Evolutionary conservation across 2,113 vertebrate species (phyloP).

Genomic region (Centropristis striata): DNA sequence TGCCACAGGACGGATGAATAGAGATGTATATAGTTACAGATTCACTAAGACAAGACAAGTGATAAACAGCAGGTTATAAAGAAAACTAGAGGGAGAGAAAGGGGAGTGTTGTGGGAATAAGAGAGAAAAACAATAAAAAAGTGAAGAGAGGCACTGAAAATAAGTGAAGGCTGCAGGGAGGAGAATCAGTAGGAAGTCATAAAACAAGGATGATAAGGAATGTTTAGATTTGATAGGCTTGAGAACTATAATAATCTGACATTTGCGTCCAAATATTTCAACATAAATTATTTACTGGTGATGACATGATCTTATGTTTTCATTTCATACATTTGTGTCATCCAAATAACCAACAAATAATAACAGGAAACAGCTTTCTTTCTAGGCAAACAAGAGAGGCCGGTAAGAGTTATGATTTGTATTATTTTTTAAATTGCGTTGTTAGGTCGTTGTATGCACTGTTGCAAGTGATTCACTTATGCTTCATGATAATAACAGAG

Average conservation of each 20-base stretch:
- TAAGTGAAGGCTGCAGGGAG: slow-evolving; percentile 1
- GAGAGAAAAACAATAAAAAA: not conserved
- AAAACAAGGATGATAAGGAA: not conserved
- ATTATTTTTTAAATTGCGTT: not conserved
- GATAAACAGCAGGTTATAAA: not conserved
- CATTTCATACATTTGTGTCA: not conserved
- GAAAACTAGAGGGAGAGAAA: not conserved
- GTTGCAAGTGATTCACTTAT: not conserved
- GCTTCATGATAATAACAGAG: not conserved
- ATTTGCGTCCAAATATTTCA: not conserved
- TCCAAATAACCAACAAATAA: not conserved
- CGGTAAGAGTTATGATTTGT: not conserved
- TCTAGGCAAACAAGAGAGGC: not conserved
- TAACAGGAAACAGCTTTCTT: too few relatives aligned
- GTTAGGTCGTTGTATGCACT: not conserved
- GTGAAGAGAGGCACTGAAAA: not conserved
- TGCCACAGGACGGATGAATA: not conserved
- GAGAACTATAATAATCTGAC: not conserved
- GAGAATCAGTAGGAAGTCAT: not conserved
- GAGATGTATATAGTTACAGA: not conserved
- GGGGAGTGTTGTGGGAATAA: not conserved
- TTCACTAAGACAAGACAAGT: not conserved
- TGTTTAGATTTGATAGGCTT: not conserved
- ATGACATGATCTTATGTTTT: not conserved
- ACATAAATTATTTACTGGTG: not conserved